Evolutionary conservation across 2,113 vertebrate species (phyloP).

Genomic region (Caretta caretta): DNA sequence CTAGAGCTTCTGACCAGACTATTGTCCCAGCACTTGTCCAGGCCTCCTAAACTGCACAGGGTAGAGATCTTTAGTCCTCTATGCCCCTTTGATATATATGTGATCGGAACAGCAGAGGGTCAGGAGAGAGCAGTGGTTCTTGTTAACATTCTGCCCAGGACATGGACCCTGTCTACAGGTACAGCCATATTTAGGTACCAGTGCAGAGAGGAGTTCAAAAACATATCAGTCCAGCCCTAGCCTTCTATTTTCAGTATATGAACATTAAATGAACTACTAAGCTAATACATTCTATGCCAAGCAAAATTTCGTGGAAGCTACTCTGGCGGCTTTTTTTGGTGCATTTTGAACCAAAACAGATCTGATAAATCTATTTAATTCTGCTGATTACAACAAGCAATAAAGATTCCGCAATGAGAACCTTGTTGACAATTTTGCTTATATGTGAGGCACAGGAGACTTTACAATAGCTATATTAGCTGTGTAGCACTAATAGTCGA

Average conservation of each 20-base stretch:
- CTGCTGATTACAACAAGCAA: neutral
- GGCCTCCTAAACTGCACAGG: neutral
- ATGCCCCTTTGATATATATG: neutral
- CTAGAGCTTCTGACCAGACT: neutral
- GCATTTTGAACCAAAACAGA: neutral
- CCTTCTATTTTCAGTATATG: neutral
- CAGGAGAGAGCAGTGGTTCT: neutral
- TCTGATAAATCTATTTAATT: neutral
- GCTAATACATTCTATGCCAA: neutral
- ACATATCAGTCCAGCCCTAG: neutral
- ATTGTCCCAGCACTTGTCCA: neutral
- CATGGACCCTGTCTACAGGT: neutral
- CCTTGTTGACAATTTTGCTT: neutral
- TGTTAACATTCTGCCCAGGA: neutral
- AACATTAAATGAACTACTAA: neutral
- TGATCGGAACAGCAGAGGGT: neutral
- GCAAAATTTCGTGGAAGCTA: neutral
- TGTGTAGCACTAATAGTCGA: neutral
- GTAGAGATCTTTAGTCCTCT: neutral
- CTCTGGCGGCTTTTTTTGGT: neutral
- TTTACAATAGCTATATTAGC: neutral
- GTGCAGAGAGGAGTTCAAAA: neutral
- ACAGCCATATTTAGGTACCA: neutral
- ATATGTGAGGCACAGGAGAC: neutral
- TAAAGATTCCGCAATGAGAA: neutral